Evolutionary conservation across 2,888 invertebrate species (phyloP).

Genomic region (Brenthis hecate): DNA sequence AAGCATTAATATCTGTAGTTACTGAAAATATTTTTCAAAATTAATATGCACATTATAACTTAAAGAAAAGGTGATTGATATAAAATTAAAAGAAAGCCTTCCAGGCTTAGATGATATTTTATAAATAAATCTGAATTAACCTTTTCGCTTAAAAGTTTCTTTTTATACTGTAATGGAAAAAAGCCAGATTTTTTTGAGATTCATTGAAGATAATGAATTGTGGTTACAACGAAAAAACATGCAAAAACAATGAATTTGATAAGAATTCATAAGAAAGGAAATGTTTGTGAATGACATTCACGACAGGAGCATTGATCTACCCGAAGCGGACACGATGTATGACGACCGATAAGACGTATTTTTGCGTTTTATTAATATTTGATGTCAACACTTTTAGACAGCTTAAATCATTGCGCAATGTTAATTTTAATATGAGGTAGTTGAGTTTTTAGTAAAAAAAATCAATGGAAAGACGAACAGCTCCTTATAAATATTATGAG

Average conservation of each 20-base stretch:
- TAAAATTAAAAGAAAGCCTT: too few relatives aligned
- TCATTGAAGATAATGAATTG: too few relatives aligned
- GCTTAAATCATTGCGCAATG: conserved; percentile 1
- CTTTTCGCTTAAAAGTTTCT: too few relatives aligned
- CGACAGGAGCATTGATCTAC: conserved; percentile 64
- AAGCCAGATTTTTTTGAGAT: too few relatives aligned
- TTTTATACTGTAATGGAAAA: too few relatives aligned
- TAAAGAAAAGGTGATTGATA: too few relatives aligned
- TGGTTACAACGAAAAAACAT: not conserved
- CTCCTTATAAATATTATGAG: not conserved
- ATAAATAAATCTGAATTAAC: too few relatives aligned
- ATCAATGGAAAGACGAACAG: not conserved
- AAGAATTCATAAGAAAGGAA: conserved; percentile 50
- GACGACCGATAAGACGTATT: conserved; percentile 41
- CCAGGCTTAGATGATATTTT: too few relatives aligned
- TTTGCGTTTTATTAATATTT: conserved; percentile 34
- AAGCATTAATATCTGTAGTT: too few relatives aligned
- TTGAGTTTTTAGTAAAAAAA: not conserved
- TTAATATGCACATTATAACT: too few relatives aligned
- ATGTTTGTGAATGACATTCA: conserved; percentile 67
- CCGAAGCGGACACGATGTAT: conserved; percentile 41
- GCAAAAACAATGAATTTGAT: conserved; percentile 30
- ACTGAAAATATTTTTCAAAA: too few relatives aligned
- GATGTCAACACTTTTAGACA: conserved; percentile 17
- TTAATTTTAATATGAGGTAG: not conserved